Conservation (phyloP, 1,140 invertebrate genomes). For the Pachypeltis micranthus region DNA sequence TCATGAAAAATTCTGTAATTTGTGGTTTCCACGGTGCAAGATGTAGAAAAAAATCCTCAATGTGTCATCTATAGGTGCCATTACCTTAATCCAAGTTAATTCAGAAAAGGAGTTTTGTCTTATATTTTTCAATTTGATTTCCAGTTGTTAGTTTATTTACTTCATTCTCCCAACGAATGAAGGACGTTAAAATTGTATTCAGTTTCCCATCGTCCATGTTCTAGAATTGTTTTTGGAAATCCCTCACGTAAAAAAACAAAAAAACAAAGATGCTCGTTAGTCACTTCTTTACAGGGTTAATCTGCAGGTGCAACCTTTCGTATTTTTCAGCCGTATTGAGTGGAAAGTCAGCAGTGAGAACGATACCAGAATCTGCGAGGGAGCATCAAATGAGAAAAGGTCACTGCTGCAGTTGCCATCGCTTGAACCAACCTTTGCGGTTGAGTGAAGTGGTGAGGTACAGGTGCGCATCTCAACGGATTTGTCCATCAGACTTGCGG, state of each 20-base stretch:
- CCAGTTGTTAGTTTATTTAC: neutral
- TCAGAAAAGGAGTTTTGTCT: too few relatives aligned
- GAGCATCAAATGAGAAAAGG: neutral
- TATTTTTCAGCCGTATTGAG: neutral
- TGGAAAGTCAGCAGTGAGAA: neutral
- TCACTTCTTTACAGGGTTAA: neutral
- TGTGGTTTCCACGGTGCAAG: too few relatives aligned
- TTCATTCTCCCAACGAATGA: neutral
- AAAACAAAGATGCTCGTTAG: neutral
- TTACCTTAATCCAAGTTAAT: too few relatives aligned
- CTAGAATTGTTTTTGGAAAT: too few relatives aligned
- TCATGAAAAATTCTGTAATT: too few relatives aligned
- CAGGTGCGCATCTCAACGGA: neutral
- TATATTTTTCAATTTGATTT: too few relatives aligned
- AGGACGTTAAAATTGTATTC: neutral
- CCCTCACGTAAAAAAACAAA: neutral
- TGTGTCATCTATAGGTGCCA: too few relatives aligned
- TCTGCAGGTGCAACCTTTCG: neutral
- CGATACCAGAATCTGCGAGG: neutral
- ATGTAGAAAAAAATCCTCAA: too few relatives aligned
- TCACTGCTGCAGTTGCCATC: neutral
- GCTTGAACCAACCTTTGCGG: neutral
- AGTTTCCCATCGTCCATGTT: too few relatives aligned
- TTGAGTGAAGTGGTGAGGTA: neutral
- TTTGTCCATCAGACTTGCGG: neutral